A percentile compares a stretch with the other conserved stretches of the same genome.
Conservation (phyloP, 2,113 vertebrate species). For the Cyrtonyx montezumae region DNA sequence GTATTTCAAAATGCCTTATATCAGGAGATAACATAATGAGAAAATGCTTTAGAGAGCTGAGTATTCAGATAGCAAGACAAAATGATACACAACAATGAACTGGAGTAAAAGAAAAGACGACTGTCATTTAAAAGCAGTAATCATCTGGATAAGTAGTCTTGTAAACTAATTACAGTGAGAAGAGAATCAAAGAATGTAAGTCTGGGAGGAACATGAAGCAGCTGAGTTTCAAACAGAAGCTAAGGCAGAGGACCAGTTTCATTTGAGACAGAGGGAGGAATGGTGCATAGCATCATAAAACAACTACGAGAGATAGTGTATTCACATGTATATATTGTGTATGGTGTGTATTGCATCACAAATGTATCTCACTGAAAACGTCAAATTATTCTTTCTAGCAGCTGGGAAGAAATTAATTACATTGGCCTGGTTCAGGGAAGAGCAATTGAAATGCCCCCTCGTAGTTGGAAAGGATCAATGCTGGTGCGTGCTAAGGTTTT, state of each 20-base stretch:
- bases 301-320: background rate
- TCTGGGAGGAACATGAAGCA: background rate
- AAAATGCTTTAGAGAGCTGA: slow-evolving; percentile 46
- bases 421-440: background rate
- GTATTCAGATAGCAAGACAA: slow-evolving; percentile 39
- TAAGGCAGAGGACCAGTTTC: background rate
- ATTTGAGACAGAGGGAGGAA: background rate
- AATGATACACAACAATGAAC: slow-evolving; percentile 59
- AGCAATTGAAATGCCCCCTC: slow-evolving; percentile 7
- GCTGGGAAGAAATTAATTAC: slow-evolving; percentile 13
- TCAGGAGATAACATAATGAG: slow-evolving; percentile 62
- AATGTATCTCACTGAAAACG: background rate
- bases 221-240: slow-evolving; percentile 33
- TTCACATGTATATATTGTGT: background rate
- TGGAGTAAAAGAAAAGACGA: slow-evolving; percentile 50
- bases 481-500: background rate
- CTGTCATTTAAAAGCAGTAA: slow-evolving; percentile 57
- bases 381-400: background rate
- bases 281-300: background rate
- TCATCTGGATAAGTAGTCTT: slow-evolving; percentile 61
- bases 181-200: slow-evolving; percentile 40
- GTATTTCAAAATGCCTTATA: slow-evolving; percentile 50
- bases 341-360: background rate
- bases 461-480: background rate
- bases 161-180: slow-evolving; percentile 58